Conservation (phyloP, 2,113 vertebrate genomes). For the Myrmophylax atrothorax region DNA sequence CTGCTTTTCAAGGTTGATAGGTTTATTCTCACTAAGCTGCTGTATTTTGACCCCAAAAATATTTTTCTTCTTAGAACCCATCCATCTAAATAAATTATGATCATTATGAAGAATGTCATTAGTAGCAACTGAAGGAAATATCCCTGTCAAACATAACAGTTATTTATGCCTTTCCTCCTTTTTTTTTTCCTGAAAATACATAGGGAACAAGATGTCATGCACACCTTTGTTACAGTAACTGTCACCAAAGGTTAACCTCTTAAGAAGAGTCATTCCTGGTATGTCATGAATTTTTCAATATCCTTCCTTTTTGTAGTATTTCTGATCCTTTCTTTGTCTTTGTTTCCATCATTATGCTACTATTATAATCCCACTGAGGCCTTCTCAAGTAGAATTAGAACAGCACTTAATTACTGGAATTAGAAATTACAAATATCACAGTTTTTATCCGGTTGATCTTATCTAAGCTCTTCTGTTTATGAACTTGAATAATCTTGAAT, state of each 20-base stretch:
- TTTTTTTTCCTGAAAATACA: not conserved
- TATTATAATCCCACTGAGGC: slow-evolving; percentile 77
- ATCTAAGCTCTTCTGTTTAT: slow-evolving; percentile 69
- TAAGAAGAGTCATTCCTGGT: slow-evolving; percentile 12
- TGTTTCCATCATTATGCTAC: slow-evolving; percentile 74
- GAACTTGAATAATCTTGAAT: slow-evolving; percentile 77
- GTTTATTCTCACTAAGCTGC: not conserved
- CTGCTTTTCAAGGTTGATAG: not conserved
- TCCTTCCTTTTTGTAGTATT: slow-evolving; percentile 66
- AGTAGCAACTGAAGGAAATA: not conserved
- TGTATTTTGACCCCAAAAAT: not conserved
- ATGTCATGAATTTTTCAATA: slow-evolving; percentile 76
- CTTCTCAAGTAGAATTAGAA: slow-evolving; percentile 76
- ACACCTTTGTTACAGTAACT: not conserved
- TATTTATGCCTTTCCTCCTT: not conserved
- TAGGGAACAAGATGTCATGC: not conserved
- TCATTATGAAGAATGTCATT: not conserved
- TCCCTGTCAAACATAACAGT: not conserved
- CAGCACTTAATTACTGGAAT: slow-evolving; percentile 80
- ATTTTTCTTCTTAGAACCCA: not conserved
- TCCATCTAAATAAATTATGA: not conserved
- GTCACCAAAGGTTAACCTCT: slow-evolving; percentile 30
- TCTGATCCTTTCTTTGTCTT: slow-evolving; percentile 75
- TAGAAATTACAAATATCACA: slow-evolving; percentile 80
- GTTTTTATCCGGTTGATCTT: slow-evolving; percentile 76